Conservation (phyloP, 2,113 vertebrate species). For the Dromas ardeola region DNA sequence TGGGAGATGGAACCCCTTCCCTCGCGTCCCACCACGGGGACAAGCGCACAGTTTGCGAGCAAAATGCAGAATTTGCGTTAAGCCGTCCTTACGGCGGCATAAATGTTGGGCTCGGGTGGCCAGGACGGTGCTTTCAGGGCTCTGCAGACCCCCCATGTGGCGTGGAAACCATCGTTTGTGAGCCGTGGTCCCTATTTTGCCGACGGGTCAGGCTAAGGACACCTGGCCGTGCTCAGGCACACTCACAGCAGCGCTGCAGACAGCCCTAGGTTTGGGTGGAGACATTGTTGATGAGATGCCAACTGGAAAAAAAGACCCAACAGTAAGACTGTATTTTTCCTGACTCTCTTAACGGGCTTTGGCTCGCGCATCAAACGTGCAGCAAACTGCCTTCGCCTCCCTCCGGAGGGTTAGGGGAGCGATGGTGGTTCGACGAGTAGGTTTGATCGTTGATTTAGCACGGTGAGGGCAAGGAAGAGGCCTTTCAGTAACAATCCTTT, state of each 20-base stretch:
- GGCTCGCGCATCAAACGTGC: not conserved
- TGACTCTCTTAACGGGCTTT: not conserved
- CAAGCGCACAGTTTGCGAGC: not conserved
- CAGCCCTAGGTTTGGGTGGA: slow-evolving; percentile 23
- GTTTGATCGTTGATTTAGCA: not conserved
- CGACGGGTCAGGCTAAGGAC: not conserved
- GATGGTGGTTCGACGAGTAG: accelerated
- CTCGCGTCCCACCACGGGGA: not conserved
- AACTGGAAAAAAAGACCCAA: not conserved
- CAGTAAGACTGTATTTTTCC: not conserved
- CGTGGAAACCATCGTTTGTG: accelerated
- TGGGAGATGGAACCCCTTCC: not conserved
- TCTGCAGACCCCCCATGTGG: not conserved
- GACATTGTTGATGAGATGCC: slow-evolving; percentile 25
- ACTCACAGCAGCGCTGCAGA: not conserved
- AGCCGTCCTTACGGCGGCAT: not conserved
- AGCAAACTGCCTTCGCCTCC: not conserved
- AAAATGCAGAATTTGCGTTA: not conserved
- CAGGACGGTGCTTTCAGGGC: not conserved
- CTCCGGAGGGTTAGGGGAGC: not conserved
- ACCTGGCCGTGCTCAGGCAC: not conserved
- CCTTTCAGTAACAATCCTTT: not conserved
- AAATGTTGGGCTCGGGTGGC: accelerated
- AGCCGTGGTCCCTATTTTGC: not conserved
- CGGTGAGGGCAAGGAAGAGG: not conserved